Conservation (phyloP, 1,140 invertebrate species). For the Zaprionus vittiger region DNA sequence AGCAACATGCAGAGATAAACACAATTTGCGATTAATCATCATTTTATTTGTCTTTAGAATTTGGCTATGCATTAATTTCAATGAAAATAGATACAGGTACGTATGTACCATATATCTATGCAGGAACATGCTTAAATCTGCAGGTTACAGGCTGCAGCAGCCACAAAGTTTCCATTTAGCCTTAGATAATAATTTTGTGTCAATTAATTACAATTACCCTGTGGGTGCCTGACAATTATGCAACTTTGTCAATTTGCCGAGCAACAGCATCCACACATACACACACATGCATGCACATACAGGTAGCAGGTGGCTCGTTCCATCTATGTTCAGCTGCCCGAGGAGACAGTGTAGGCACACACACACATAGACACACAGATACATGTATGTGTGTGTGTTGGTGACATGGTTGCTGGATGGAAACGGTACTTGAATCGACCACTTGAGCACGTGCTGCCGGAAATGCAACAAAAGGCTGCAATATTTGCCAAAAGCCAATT, state of each 20-base stretch:
- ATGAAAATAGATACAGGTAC: constrained; percentile 16
- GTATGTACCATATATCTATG: not conserved
- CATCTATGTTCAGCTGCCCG: constrained; percentile 6
- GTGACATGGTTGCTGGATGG: not conserved
- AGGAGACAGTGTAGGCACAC: constrained; percentile 4
- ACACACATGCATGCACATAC: not conserved
- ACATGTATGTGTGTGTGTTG: not conserved
- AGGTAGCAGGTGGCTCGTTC: not conserved
- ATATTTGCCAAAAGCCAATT: constrained; percentile 41
- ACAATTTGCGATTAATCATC: constrained; percentile 34
- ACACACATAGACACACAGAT: not conserved
- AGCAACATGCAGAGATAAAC: not conserved
- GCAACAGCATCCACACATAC: constrained; percentile 3
- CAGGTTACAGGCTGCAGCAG: not conserved
- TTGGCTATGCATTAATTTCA: constrained; percentile 31
- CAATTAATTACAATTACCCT: constrained; percentile 62
- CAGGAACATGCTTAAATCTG: not conserved
- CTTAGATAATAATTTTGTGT: constrained; percentile 52
- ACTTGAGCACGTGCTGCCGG: constrained; percentile 20
- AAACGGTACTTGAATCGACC: constrained; percentile 16
- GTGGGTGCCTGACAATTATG: constrained; percentile 40
- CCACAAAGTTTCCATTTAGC: constrained; percentile 15
- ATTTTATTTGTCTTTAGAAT: constrained; percentile 33
- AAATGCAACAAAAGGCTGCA: constrained; percentile 36
- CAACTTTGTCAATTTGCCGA: constrained; percentile 48